These are phyloP conservation scores for Emys orbicularis DNA, from an alignment of 2,797 vertebrate genomes.

Conservation along the genomic window DNA sequence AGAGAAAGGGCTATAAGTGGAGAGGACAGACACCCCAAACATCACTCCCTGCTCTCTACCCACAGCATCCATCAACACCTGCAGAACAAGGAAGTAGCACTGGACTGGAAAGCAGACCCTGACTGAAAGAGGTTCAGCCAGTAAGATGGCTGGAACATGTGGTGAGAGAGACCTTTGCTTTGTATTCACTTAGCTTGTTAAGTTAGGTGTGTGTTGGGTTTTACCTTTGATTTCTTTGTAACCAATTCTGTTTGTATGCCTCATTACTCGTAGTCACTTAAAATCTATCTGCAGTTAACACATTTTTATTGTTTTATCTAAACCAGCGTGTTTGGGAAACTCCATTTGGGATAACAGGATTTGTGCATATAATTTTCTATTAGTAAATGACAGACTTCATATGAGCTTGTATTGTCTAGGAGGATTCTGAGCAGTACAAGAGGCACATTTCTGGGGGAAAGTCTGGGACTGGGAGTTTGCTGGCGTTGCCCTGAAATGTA, in stretches of 20 bases:
- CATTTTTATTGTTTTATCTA: neutral
- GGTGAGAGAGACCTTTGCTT: neutral
- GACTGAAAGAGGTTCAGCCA: neutral
- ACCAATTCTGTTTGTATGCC: neutral
- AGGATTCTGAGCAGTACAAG: neutral
- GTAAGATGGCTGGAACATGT: neutral
- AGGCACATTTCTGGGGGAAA: neutral
- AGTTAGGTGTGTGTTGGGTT: neutral
- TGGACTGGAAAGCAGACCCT: neutral
- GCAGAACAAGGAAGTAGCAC: neutral
- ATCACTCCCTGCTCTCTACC: too few relatives aligned
- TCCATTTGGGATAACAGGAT: neutral
- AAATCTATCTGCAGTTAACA: neutral
- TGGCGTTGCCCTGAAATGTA: neutral
- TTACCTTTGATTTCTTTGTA: neutral
- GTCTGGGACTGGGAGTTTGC: neutral
- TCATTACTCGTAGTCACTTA: neutral
- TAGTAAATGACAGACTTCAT: neutral
- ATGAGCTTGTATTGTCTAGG: neutral
- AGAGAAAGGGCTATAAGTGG: neutral
- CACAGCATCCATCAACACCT: neutral
- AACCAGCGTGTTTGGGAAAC: neutral
- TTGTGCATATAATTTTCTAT: neutral
- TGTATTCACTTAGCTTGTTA: neutral
- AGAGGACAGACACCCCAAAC: neutral